Percentiles rank a stretch among this genome's conserved stretches.
Evolutionary conservation across 2,113 vertebrate genomes (phyloP).

Genomic region (Rhizomys pruinosus): DNA sequence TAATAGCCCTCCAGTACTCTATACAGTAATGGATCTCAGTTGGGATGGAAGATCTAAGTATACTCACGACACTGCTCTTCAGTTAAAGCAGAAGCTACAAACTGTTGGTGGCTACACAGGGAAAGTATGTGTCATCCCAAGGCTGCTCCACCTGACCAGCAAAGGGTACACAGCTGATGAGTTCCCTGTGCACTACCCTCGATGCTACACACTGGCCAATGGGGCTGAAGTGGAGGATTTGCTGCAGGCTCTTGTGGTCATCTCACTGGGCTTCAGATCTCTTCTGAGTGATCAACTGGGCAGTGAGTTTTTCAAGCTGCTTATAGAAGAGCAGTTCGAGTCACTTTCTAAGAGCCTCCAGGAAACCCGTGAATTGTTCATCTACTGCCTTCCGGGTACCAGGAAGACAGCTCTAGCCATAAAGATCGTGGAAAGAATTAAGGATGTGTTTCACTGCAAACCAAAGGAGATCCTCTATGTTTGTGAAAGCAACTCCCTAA

Average conservation of each 20-base stretch:
- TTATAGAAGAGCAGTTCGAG: slow-evolving; percentile 79
- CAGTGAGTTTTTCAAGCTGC: slow-evolving; percentile 79
- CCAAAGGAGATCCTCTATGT: slow-evolving; percentile 83
- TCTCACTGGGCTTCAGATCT: slow-evolving; percentile 74
- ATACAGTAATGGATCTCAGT: slow-evolving; percentile 3
- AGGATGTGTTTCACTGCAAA: slow-evolving; percentile 69
- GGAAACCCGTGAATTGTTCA: slow-evolving; percentile 77
- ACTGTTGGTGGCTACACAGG: slow-evolving; percentile 79
- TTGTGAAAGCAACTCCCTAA: slow-evolving; percentile 82
- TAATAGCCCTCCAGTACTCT: slow-evolving; percentile 72
- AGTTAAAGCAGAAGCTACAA: slow-evolving; percentile 83
- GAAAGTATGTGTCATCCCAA: slow-evolving; percentile 82
- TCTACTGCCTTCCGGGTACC: slow-evolving; percentile 86
- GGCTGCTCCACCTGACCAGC: slow-evolving; percentile 52
- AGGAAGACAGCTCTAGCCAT: slow-evolving; percentile 84
- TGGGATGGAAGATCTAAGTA: slow-evolving; percentile 49
- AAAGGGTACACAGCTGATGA: background rate
- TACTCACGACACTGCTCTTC: slow-evolving; percentile 60
- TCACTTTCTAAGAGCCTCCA: slow-evolving; percentile 78
- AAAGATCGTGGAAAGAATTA: slow-evolving; percentile 82
- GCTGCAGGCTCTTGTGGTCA: slow-evolving; percentile 70
- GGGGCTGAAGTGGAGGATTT: slow-evolving; percentile 59
- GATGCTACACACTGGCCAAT: slow-evolving; percentile 56
- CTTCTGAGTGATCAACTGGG: slow-evolving; percentile 80
- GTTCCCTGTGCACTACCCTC: slow-evolving; percentile 66